Percentiles rank a stretch among this genome's conserved stretches.
These are phyloP conservation scores for Oncorhynchus clarkii DNA, from an alignment of 2,113 vertebrate genomes.

Conservation along the genomic window DNA sequence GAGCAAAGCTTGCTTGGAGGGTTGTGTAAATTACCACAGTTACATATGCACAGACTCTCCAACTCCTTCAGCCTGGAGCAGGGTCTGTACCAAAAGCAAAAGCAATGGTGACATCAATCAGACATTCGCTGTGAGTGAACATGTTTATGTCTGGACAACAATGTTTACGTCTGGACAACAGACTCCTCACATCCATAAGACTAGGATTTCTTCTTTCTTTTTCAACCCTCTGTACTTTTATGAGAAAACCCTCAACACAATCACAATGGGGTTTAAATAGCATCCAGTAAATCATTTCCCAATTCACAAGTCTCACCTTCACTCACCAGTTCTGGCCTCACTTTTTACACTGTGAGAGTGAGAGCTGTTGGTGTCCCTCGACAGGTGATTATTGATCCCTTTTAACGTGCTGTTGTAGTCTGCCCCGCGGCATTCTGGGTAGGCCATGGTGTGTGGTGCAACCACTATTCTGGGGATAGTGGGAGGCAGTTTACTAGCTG, in stretches of 20 bases:
- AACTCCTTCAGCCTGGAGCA: constrained; percentile 53
- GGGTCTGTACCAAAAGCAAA: constrained; percentile 43
- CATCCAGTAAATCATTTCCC: neutral
- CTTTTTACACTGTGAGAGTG: constrained; percentile 54
- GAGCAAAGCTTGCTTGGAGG: constrained; percentile 68
- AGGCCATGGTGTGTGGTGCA: constrained; percentile 52
- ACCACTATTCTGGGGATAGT: constrained; percentile 41
- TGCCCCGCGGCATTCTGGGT: constrained; percentile 56
- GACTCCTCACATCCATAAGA: neutral
- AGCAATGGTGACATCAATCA: constrained; percentile 55
- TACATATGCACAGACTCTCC: constrained; percentile 71
- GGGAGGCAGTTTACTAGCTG: constrained; percentile 51
- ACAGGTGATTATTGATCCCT: constrained; percentile 69
- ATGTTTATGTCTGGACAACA: constrained; percentile 29
- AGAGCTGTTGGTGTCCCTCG: constrained; percentile 50
- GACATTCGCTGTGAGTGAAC: constrained; percentile 17
- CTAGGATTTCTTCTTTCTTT: neutral
- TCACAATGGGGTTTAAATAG: constrained; percentile 17
- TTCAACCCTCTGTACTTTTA: constrained; percentile 1
- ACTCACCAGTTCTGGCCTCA: constrained; percentile 37
- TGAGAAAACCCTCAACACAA: neutral
- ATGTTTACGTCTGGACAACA: constrained; percentile 3
- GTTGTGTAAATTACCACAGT: constrained; percentile 74
- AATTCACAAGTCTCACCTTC: neutral
- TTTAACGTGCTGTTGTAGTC: constrained; percentile 61